Percentiles rank a stretch among this genome's conserved stretches.
These are phyloP conservation scores for Diplazon laetatorius DNA, from an alignment of 2,888 invertebrate genomes.

Conservation along the genomic window DNA sequence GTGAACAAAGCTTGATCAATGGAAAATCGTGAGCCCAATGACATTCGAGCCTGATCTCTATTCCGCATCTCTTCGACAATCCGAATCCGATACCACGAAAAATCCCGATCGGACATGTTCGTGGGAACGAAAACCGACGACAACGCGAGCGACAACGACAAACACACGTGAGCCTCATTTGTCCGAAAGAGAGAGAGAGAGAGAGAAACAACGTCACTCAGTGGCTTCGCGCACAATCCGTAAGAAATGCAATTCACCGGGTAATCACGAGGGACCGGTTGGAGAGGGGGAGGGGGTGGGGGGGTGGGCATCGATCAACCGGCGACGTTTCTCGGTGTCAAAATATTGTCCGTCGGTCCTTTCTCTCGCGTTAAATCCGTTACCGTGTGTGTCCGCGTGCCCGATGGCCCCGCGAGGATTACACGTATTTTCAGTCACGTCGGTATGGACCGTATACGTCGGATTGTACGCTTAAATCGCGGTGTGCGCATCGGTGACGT, in stretches of 20 bases:
- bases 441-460: too few species aligned
- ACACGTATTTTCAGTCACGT: slow-evolving; percentile 53
- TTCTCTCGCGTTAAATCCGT: slow-evolving; percentile 60
- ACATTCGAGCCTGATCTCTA: too few species aligned
- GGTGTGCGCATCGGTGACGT: neutral
- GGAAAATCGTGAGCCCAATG: too few species aligned
- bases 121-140: slow-evolving; percentile 49
- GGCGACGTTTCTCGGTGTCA: slow-evolving; percentile 76
- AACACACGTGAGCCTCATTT: too few species aligned
- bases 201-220: slow-evolving; percentile 54
- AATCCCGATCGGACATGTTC: slow-evolving; percentile 15
- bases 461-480: slow-evolving; percentile 56
- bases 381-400: slow-evolving; percentile 52
- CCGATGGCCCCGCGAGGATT: slow-evolving; percentile 51
- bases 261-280: slow-evolving; percentile 79
- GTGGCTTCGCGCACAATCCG: slow-evolving; percentile 42
- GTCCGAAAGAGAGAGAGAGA: slow-evolving; percentile 49
- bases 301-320: slow-evolving; percentile 80
- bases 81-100: neutral
- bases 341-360: slow-evolving; percentile 76
- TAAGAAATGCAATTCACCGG: slow-evolving; percentile 78
- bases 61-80: too few species aligned
- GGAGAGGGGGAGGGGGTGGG: too few species aligned
- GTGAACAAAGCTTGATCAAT: too few species aligned
- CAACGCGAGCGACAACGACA: slow-evolving; percentile 48